These are phyloP conservation scores for Platyscapa corneri DNA, from an alignment of 1,140 invertebrate species.

Conservation along the genomic window DNA sequence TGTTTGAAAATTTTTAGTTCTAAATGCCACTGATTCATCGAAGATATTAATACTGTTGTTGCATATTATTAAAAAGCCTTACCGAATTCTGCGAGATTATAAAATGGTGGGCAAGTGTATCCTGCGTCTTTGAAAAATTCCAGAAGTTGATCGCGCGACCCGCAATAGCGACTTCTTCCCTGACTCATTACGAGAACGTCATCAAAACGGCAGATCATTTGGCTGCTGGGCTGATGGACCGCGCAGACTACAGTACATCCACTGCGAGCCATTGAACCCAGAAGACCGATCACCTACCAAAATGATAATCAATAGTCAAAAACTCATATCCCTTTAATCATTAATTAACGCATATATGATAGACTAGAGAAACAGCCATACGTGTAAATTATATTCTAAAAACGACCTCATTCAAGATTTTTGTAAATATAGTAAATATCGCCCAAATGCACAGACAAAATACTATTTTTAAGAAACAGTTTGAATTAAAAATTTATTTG, in stretches of 20 bases:
- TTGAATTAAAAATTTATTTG: too few species aligned
- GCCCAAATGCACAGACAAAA: too few species aligned
- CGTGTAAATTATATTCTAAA: too few species aligned
- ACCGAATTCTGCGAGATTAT: slow-evolving; percentile 82
- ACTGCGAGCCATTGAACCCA: slow-evolving; percentile 80
- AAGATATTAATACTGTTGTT: background rate
- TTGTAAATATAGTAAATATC: too few species aligned
- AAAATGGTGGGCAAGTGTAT: slow-evolving; percentile 79
- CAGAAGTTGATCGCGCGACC: slow-evolving; percentile 75
- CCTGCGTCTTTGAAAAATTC: slow-evolving; percentile 73
- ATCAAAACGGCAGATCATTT: slow-evolving; percentile 84
- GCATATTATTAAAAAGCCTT: slow-evolving; percentile 54
- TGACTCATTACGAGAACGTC: slow-evolving; percentile 78
- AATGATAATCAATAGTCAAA: background rate
- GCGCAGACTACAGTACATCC: slow-evolving; percentile 89
- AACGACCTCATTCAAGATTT: too few species aligned
- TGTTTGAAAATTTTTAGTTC: too few species aligned
- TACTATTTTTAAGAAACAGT: too few species aligned
- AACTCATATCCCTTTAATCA: too few species aligned
- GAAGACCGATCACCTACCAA: slow-evolving; percentile 74
- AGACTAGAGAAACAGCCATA: too few species aligned
- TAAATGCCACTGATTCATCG: background rate
- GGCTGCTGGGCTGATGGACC: slow-evolving; percentile 92
- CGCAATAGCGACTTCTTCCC: slow-evolving; percentile 78
- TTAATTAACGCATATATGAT: too few species aligned